These are phyloP conservation scores for Melitaea cinxia DNA, from an alignment of 1,140 invertebrate species.

Conservation along the genomic window DNA sequence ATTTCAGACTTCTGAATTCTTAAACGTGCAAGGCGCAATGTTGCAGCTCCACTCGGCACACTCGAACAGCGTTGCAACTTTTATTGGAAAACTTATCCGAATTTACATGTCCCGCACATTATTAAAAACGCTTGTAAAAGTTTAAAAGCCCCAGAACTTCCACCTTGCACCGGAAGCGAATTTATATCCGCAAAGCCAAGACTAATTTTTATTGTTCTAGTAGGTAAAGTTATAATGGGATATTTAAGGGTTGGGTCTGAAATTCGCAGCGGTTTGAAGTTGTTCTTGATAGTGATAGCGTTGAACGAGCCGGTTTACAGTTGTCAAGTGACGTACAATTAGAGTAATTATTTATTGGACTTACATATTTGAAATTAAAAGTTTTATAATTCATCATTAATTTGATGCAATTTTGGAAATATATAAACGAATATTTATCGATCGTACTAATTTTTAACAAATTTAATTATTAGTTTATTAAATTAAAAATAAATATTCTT, in stretches of 20 bases:
- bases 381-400: too few species aligned
- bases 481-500: too few species aligned
- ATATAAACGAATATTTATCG: too few species aligned
- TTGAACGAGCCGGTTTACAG: neutral
- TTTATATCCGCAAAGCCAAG: conserved; percentile 38
- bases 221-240: conserved; percentile 38
- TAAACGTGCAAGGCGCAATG: conserved; percentile 24
- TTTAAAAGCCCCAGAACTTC: conserved; percentile 47
- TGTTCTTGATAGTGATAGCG: conserved; percentile 3
- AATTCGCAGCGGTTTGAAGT: conserved; percentile 8
- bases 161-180: conserved; percentile 32
- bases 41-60: conserved; percentile 13
- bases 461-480: too few species aligned
- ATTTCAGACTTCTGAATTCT: conserved; percentile 21
- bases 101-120: conserved; percentile 75
- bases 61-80: conserved; percentile 58
- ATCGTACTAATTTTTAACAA: too few species aligned
- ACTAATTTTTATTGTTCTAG: conserved; percentile 42
- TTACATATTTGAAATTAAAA: too few species aligned
- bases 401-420: too few species aligned
- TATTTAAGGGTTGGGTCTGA: conserved; percentile 21
- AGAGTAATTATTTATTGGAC: too few species aligned
- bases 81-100: conserved; percentile 77
- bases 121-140: conserved; percentile 75
- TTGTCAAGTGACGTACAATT: neutral